These are phyloP conservation scores for Bubo bubo DNA, from an alignment of 2,113 vertebrate genomes.

Conservation along the genomic window DNA sequence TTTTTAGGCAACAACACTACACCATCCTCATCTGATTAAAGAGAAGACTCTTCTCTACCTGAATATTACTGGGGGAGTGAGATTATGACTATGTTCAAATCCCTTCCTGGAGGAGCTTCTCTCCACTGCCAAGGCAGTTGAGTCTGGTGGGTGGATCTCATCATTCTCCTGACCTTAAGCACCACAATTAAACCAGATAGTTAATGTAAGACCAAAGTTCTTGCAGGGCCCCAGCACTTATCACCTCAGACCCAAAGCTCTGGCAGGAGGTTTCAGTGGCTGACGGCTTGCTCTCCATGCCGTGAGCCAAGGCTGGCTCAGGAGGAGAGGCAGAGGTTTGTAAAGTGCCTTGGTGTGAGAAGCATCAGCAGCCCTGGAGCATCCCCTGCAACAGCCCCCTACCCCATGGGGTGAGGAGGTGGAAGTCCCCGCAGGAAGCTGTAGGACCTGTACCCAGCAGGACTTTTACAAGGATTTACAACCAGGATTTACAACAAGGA, in stretches of 20 bases:
- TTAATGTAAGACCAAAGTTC: not conserved
- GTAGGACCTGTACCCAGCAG: not conserved
- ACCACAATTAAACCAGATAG: not conserved
- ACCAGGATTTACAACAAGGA: not conserved
- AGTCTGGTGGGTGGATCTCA: not conserved
- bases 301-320: not conserved
- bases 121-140: accelerated
- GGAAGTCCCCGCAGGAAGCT: not conserved
- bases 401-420: not conserved
- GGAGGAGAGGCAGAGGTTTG: not conserved
- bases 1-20: not conserved
- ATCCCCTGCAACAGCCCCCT: not conserved
- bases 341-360: not conserved
- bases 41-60: not conserved
- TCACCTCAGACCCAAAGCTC: not conserved
- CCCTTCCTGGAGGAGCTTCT: not conserved
- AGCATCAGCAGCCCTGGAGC: not conserved
- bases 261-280: not conserved
- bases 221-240: not conserved
- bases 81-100: not conserved
- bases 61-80: not conserved
- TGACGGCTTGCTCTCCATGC: not conserved
- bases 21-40: not conserved
- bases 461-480: not conserved
- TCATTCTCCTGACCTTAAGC: not conserved